Conservation (phyloP, 2,888 invertebrate species). For the Drosophila stalkeri region DNA sequence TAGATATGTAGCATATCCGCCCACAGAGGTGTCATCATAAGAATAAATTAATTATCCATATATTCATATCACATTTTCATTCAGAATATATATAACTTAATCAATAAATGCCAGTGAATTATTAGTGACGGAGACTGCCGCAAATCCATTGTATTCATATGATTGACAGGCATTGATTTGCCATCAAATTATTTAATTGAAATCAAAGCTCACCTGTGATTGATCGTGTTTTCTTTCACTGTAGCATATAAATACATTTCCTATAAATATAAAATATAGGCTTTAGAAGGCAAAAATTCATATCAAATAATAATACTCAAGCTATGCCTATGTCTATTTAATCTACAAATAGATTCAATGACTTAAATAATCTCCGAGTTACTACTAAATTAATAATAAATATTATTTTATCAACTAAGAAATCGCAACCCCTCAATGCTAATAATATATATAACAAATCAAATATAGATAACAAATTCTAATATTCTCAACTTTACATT, state of each 20-base stretch:
- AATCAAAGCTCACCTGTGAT: not conserved
- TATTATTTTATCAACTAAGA: not conserved
- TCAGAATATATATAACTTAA: not conserved
- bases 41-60: not conserved
- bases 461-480: not conserved
- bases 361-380: too few species aligned
- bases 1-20: not conserved
- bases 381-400: too few species aligned
- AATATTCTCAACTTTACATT: not conserved
- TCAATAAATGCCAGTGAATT: not conserved
- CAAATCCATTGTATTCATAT: not conserved
- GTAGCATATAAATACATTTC: not conserved
- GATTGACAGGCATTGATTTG: slow-evolving; percentile 2
- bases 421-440: not conserved
- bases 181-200: not conserved
- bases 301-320: not conserved
- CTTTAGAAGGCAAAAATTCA: not conserved
- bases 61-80: not conserved
- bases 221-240: not conserved
- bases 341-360: too few species aligned
- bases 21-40: not conserved
- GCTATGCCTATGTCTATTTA: not conserved
- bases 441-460: not conserved
- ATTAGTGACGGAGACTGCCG: not conserved
- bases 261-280: not conserved